Conservation (phyloP, 2,888 invertebrate genomes). For the Trisateles emortualis region DNA sequence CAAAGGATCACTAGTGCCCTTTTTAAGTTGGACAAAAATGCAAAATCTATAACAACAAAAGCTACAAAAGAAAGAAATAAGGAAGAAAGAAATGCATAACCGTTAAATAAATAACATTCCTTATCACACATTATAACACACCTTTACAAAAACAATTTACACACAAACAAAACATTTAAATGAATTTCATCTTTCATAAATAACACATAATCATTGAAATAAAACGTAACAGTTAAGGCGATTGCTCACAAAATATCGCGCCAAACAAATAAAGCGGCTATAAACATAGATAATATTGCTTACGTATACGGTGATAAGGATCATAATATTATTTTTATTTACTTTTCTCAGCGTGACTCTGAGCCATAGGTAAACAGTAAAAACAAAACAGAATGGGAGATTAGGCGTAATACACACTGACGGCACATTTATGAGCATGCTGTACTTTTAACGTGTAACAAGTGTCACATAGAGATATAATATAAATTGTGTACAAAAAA, state of each 20-base stretch:
- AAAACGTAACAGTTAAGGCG: constrained; percentile 34
- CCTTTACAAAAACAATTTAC: constrained; percentile 10
- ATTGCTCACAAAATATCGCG: constrained; percentile 40
- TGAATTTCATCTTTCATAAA: constrained; percentile 36
- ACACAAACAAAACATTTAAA: constrained; percentile 16
- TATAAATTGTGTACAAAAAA: too few species aligned
- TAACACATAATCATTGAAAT: constrained; percentile 37
- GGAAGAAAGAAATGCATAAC: neutral
- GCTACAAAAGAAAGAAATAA: too few species aligned
- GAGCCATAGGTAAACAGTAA: constrained; percentile 42
- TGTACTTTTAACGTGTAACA: too few species aligned
- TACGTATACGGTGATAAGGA: constrained; percentile 37
- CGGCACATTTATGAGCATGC: neutral
- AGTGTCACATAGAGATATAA: too few species aligned
- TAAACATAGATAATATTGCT: constrained; percentile 44
- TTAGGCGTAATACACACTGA: constrained; percentile 1
- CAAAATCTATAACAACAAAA: too few species aligned
- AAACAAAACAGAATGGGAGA: constrained; percentile 41
- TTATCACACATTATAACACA: neutral
- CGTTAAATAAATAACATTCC: neutral
- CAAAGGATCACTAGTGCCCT: constrained; percentile 33
- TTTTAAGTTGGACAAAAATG: constrained; percentile 28
- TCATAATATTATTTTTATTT: constrained; percentile 58
- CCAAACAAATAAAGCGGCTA: constrained; percentile 37
- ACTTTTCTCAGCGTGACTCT: constrained; percentile 43